Percentiles rank a stretch among this genome's conserved stretches.
phyloP scores from a whole-genome alignment of 1,140 invertebrate species.

The Octopus sinensis region DNA sequence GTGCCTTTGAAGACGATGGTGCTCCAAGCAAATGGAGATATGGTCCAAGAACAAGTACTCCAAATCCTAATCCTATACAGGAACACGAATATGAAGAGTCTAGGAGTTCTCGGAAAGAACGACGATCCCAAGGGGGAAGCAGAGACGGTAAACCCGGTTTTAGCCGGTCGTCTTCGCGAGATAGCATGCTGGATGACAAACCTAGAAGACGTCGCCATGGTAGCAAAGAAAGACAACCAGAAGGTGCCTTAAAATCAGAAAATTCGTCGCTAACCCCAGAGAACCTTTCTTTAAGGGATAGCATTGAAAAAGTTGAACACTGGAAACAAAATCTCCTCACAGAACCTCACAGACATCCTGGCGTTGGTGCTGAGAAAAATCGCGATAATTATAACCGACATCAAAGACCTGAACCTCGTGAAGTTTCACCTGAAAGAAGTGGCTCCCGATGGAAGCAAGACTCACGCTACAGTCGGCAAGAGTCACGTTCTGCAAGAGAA shows the following conservation, averaged over 20 bases:
- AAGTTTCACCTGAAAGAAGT: neutral
- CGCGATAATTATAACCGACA: slow-evolving; percentile 22
- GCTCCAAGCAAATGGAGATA: slow-evolving; percentile 20
- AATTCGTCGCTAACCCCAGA: slow-evolving; percentile 48
- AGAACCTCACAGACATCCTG: slow-evolving; percentile 29
- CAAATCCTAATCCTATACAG: slow-evolving; percentile 26
- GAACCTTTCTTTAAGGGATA: slow-evolving; percentile 49
- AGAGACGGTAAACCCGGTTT: slow-evolving; percentile 26
- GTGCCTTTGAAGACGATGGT: slow-evolving; percentile 28
- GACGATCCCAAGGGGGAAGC: slow-evolving; percentile 22
- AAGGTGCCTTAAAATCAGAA: slow-evolving; percentile 24
- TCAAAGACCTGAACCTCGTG: slow-evolving; percentile 23
- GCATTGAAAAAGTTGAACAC: slow-evolving; percentile 53
- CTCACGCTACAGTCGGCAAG: neutral
- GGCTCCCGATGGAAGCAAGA: neutral
- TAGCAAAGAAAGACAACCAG: slow-evolving; percentile 39
- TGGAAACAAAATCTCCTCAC: slow-evolving; percentile 47
- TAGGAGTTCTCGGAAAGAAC: slow-evolving; percentile 20
- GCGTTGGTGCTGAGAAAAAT: slow-evolving; percentile 25
- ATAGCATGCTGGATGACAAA: slow-evolving; percentile 46
- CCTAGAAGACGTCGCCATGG: slow-evolving; percentile 33
- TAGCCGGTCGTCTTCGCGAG: slow-evolving; percentile 42
- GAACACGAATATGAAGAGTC: slow-evolving; percentile 15
- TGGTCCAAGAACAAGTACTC: slow-evolving; percentile 40
- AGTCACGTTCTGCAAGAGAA: slow-evolving; percentile 10